Percentiles rank a stretch among this genome's conserved stretches.
phyloP scores from a whole-genome alignment of 1,140 invertebrate genomes.

The Saccostrea echinata region DNA sequence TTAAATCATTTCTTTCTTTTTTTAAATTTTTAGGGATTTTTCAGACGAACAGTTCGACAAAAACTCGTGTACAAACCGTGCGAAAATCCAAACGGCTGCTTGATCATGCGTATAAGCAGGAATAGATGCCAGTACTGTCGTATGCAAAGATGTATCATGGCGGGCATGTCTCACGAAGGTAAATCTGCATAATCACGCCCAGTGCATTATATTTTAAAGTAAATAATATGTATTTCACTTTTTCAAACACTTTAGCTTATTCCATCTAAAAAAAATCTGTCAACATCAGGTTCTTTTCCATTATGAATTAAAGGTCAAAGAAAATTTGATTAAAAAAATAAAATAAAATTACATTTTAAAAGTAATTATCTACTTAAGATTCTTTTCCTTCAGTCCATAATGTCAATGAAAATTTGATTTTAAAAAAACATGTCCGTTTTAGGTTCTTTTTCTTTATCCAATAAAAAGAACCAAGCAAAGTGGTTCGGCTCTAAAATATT shows the following conservation, averaged over 20 bases:
- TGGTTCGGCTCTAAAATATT: not conserved
- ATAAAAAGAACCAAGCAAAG: not conserved
- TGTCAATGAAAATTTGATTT: no score
- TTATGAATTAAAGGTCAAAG: no score
- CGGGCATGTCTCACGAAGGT: conserved; percentile 99
- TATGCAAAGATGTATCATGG: conserved; percentile 97
- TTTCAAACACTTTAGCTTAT: no score
- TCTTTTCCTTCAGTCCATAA: no score
- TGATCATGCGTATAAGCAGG: conserved; percentile 97
- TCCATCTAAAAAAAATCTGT: no score
- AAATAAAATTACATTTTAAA: no score
- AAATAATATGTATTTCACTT: not conserved
- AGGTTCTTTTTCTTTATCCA: not conserved
- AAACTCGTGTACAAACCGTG: conserved; percentile 94
- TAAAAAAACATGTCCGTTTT: not conserved
- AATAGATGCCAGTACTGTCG: conserved; percentile 99
- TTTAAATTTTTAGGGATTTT: conserved; percentile 89
- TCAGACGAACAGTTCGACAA: conserved; percentile 94
- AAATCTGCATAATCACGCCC: conserved; percentile 70
- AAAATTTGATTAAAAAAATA: no score
- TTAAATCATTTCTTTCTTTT: not conserved
- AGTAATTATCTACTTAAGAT: no score
- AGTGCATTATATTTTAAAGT: not conserved
- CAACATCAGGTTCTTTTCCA: no score
- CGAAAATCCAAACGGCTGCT: conserved; percentile 97